phyloP scores from a whole-genome alignment of 2,888 invertebrate species.

The Bibio marci region DNA sequence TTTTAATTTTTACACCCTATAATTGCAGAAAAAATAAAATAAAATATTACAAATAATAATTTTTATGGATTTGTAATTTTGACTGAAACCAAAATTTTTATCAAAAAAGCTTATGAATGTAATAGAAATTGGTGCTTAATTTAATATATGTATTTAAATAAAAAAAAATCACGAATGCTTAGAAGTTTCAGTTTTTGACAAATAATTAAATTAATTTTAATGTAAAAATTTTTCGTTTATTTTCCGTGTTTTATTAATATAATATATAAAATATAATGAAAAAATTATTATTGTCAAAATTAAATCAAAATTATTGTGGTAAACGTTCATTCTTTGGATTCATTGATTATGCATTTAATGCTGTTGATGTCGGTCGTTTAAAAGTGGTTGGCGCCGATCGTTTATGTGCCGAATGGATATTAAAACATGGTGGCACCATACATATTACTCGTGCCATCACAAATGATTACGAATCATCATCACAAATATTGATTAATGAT shows the following conservation, averaged over 20 bases:
- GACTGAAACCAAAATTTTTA: no score
- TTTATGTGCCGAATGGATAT: conserved; percentile 83
- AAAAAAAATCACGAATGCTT: no score
- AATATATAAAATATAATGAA: no score
- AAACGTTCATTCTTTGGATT: no score
- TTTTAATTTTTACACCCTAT: conserved; percentile 51
- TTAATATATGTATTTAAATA: no score
- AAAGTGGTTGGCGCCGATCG: conserved; percentile 68
- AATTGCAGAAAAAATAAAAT: neutral
- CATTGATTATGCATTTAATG: conserved; percentile 1
- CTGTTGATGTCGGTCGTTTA: conserved; percentile 47
- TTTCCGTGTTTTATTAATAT: neutral
- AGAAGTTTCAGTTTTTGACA: no score
- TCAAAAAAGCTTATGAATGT: no score
- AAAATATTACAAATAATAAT: neutral
- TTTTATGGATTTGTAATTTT: no score
- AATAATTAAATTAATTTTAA: neutral
- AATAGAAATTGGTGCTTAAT: no score
- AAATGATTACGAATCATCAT: no score
- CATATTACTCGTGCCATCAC: conserved; percentile 49
- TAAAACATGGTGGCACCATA: conserved; percentile 75
- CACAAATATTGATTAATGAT: conserved; percentile 26
- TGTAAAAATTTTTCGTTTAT: neutral
- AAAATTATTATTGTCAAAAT: no score
- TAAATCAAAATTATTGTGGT: no score